Evolutionary conservation across 2,888 invertebrate species (phyloP).

Genomic region (Ochropacha duplaris): DNA sequence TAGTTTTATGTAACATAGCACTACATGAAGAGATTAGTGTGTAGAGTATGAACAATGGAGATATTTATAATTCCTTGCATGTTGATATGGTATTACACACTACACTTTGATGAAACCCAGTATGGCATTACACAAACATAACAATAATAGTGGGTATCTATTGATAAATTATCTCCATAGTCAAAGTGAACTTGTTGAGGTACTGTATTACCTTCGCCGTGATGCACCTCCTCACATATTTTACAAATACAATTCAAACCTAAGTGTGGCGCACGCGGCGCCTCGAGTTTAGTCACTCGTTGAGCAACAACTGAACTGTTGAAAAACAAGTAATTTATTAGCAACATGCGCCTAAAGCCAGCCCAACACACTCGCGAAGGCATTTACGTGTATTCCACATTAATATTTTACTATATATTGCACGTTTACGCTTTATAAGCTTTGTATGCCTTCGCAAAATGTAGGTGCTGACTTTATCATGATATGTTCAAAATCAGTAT

Average conservation of each 20-base stretch:
- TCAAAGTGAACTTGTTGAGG: slow-evolving; percentile 71
- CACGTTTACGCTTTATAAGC: background rate
- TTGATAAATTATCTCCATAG: slow-evolving; percentile 55
- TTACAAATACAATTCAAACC: slow-evolving; percentile 82
- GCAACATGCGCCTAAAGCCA: slow-evolving; percentile 80
- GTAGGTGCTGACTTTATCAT: slow-evolving; percentile 73
- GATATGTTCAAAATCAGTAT: slow-evolving; percentile 64
- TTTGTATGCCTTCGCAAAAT: slow-evolving; percentile 66
- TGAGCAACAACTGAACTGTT: slow-evolving; percentile 82
- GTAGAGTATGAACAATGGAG: slow-evolving; percentile 59
- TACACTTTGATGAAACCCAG: background rate
- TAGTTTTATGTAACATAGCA: slow-evolving; percentile 54
- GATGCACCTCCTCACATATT: slow-evolving; percentile 79
- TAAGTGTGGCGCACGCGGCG: slow-evolving; percentile 82
- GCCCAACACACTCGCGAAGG: slow-evolving; percentile 69
- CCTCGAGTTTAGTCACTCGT: slow-evolving; percentile 81
- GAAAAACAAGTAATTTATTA: slow-evolving; percentile 83
- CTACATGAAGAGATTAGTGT: slow-evolving; percentile 41
- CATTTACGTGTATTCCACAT: slow-evolving; percentile 25
- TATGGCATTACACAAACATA: background rate
- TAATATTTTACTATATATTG: background rate
- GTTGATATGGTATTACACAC: background rate
- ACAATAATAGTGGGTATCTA: background rate
- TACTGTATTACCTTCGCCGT: slow-evolving; percentile 77
- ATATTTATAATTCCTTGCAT: slow-evolving; percentile 36